Conservation (phyloP, 1,140 invertebrate genomes). For the Drosophila persimilis region DNA sequence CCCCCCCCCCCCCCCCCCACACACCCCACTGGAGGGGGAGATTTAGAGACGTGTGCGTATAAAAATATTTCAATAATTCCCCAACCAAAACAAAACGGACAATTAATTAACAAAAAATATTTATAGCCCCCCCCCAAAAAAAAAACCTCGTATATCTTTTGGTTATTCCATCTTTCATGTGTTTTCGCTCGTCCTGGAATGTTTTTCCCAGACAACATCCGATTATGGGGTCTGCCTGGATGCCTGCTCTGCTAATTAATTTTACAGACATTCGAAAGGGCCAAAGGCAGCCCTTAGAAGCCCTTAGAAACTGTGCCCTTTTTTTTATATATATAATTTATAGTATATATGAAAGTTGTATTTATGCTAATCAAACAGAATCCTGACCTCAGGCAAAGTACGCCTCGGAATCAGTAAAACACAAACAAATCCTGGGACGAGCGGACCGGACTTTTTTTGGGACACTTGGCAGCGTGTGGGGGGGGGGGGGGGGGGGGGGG, state of each 20-base stretch:
- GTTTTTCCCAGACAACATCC: constrained; percentile 1
- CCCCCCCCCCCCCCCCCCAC: background rate
- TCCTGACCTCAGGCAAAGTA: constrained; percentile 72
- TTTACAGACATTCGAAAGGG: constrained; percentile 37
- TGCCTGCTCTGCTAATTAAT: constrained; percentile 44
- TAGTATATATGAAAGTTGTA: constrained; percentile 25
- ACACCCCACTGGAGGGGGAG: no score
- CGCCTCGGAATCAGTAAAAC: constrained; percentile 54
- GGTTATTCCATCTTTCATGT: no score
- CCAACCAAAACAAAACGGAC: background rate
- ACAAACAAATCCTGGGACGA: constrained; percentile 59
- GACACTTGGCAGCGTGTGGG: constrained; percentile 32
- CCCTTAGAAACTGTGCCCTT: constrained; percentile 25
- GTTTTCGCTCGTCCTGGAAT: constrained; percentile 7
- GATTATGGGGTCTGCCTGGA: constrained; percentile 6
- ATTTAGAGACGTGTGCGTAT: no score
- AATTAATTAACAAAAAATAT: constrained; percentile 59
- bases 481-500: no score
- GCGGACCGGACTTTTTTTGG: constrained; percentile 13
- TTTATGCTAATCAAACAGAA: constrained; percentile 80
- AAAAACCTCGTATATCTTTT: constrained; percentile 11
- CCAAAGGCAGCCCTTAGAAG: constrained; percentile 4
- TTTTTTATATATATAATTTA: constrained; percentile 24
- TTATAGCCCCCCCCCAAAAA: constrained; percentile 20
- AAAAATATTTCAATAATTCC: no score